Evolutionary conservation across 2,888 invertebrate species (phyloP).

Genomic region (Tridacna gigas): DNA sequence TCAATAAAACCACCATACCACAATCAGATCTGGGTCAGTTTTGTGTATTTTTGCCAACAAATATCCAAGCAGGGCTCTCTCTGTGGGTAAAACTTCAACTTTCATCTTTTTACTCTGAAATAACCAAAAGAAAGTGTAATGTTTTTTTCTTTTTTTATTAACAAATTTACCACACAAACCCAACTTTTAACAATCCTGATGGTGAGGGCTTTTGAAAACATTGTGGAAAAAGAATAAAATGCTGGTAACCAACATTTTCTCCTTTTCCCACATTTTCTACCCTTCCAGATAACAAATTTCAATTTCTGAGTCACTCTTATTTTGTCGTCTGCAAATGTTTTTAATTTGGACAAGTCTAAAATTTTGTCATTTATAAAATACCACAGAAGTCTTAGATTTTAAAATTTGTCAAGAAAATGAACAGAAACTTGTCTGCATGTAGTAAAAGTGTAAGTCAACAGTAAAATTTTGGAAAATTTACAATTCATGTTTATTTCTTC

Average conservation of each 20-base stretch:
- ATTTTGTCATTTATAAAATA: no score
- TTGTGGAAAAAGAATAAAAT: neutral
- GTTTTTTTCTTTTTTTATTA: neutral
- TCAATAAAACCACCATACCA: constrained; percentile 85
- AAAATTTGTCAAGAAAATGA: no score
- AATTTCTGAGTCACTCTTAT: no score
- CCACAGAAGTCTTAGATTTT: no score
- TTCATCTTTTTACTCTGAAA: constrained; percentile 85
- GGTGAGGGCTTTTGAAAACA: neutral
- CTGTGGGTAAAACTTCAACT: constrained; percentile 92
- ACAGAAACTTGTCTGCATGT: no score
- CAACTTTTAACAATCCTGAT: neutral
- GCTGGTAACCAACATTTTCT: neutral
- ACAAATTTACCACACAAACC: neutral
- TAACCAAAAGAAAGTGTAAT: neutral
- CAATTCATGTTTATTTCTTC: no score
- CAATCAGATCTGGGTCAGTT: constrained; percentile 96
- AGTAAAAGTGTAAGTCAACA: no score
- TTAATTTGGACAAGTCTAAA: no score
- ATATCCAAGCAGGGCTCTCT: constrained; percentile 93
- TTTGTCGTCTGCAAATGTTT: no score
- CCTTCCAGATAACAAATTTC: neutral
- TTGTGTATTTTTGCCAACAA: constrained; percentile 94
- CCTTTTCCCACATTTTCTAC: neutral
- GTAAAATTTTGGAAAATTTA: no score